phyloP scores from a whole-genome alignment of 2,113 vertebrate genomes.

The Seriola rivoliana region DNA sequence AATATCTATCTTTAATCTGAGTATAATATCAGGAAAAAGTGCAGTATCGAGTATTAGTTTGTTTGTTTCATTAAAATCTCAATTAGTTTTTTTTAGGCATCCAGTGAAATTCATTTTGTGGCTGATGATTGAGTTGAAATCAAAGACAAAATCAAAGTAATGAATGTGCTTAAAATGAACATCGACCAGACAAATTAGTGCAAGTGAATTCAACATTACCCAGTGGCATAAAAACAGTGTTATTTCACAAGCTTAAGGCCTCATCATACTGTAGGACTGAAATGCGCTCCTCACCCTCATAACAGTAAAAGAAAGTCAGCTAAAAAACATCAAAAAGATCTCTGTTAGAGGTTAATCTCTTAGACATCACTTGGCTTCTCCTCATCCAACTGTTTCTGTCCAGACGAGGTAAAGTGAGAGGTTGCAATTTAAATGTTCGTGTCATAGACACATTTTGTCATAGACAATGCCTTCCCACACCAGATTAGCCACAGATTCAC shows the following conservation, averaged over 20 bases:
- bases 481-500: conserved; percentile 25
- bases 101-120: not conserved
- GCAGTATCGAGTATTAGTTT: not conserved
- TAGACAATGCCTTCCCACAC: conserved; percentile 3
- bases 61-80: not conserved
- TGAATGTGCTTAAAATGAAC: conserved; percentile 7
- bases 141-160: not conserved
- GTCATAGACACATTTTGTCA: not conserved
- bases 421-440: not conserved
- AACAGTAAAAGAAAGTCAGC: not conserved
- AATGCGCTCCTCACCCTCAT: not conserved
- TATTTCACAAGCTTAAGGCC: not conserved
- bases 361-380: not conserved
- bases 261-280: not conserved
- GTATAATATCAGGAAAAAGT: not conserved
- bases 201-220: not conserved
- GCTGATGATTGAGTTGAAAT: not conserved
- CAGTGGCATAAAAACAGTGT: not conserved
- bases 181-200: not conserved
- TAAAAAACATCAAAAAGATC: not conserved
- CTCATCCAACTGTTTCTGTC: conserved; percentile 4
- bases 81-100: conserved; percentile 2
- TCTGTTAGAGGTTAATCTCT: not conserved
- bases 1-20: not conserved
- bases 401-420: conserved; percentile 14